Base-by-base conservation (phyloP, 2,797 vertebrate species). In the Pipistrellus pygmaeus region DNA sequence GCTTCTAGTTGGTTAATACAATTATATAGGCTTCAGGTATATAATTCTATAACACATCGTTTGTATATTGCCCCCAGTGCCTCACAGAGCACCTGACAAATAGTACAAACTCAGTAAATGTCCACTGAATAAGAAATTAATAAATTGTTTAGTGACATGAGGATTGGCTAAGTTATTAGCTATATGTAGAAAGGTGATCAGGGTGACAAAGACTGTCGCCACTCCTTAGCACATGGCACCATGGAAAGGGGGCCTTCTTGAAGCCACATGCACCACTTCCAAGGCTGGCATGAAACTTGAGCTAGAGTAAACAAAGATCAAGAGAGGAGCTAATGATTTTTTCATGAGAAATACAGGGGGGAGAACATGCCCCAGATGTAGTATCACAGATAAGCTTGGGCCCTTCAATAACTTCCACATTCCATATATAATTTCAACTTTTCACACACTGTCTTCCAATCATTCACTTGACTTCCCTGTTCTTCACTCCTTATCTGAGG, bases 51-150 rank as follows among this genome's bases (percentile, higher is more conserved):
- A 69, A 69, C 20, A 38, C 18, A 23, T 38, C 11, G 23, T 69
- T 20, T 69, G 35, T 25, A 23, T 38, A 69, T 64, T 71, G 10
- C 64, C n/a, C 27, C 20, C 0, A 0, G 5, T 27, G 38, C 32
- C 20, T 71, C 18, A 35, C 46, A 91, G 46, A 84, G 48, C 21
- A 72, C 32, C 20, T 75, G 55, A 21, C 10, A 92, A 93, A 66
- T 20, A 41, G 32, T 17, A 17, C 10, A 90, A 38, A 4, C 17
- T 60, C 9, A 71, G 25, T 23, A 83, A 62, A 71, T 60, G 10
- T 25, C 85, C 77, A 57, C 0, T 77, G 64, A 85, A 64, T 75
- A 85, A 93, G 27, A 27, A 96, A 62, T 82, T n/a, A 86, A 68
- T 86, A 76, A 89, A 38, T 18, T 30, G 27, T 44, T 27, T 20